Conservation (phyloP, 2,888 invertebrate genomes). For the Apotomis betuletana region DNA sequence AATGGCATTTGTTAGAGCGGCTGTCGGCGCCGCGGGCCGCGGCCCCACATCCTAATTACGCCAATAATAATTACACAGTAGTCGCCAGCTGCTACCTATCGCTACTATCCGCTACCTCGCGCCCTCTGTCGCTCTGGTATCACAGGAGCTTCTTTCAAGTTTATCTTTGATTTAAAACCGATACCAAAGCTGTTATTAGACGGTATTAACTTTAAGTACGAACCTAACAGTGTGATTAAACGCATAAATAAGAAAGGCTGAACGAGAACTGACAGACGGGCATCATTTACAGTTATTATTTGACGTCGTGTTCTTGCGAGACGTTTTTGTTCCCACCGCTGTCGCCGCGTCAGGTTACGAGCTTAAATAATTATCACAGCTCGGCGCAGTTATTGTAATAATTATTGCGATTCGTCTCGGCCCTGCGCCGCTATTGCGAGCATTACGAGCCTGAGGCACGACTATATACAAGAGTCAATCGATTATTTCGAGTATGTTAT, state of each 20-base stretch:
- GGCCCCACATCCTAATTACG: conserved; percentile 81
- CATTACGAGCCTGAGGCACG: conserved; percentile 52
- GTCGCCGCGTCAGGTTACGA: conserved; percentile 45
- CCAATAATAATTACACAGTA: conserved; percentile 80
- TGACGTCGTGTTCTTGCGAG: conserved; percentile 36
- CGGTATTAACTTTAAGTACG: conserved; percentile 2
- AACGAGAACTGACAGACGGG: conserved; percentile 20
- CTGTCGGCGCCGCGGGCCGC: conserved; percentile 73
- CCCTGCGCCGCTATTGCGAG: conserved; percentile 53
- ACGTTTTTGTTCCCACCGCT: conserved; percentile 37
- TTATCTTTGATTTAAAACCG: conserved; percentile 13
- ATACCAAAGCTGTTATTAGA: not conserved
- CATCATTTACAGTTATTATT: conserved; percentile 28
- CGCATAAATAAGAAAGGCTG: not conserved
- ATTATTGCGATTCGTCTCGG: conserved; percentile 66
- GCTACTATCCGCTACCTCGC: conserved; percentile 49
- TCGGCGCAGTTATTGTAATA: conserved; percentile 57
- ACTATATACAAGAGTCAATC: conserved; percentile 76
- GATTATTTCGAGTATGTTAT: conserved; percentile 69
- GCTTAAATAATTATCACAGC: conserved; percentile 54
- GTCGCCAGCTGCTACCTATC: conserved; percentile 66
- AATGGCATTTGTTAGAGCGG: conserved; percentile 75
- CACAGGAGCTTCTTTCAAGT: conserved; percentile 59
- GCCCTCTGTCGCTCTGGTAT: conserved; percentile 50
- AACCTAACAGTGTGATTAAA: too few relatives aligned